phyloP scores from a whole-genome alignment of 2,113 vertebrate species.

The Microtus pennsylvanicus region DNA sequence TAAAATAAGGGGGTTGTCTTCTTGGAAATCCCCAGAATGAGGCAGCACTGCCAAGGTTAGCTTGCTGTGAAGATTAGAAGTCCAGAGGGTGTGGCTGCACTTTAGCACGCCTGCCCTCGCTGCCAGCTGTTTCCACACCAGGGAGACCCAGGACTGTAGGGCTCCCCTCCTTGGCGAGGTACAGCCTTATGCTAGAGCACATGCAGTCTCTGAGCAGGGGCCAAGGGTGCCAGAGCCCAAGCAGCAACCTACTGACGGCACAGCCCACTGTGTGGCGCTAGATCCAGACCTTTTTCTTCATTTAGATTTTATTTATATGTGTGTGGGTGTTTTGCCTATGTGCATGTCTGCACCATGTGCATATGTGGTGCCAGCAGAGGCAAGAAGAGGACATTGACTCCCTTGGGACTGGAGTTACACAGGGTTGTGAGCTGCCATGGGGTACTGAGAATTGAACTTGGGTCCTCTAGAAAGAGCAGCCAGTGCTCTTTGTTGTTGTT shows the following conservation, averaged over 20 bases:
- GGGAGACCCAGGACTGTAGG: neutral
- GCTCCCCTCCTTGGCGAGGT: neutral
- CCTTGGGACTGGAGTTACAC: neutral
- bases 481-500: neutral
- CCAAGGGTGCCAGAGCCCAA: too few species aligned
- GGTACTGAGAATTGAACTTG: neutral
- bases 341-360: neutral
- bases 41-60: neutral
- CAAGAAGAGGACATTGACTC: neutral
- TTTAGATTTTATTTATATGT: neutral
- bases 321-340: neutral
- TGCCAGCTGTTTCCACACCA: neutral
- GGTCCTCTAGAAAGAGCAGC: neutral
- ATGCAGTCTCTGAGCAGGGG: neutral
- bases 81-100: neutral
- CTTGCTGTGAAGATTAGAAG: neutral
- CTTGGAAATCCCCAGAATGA: neutral
- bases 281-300: too few species aligned
- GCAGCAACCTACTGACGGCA: neutral
- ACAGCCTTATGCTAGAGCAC: rapidly evolving
- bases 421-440: neutral
- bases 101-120: neutral
- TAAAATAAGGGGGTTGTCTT: neutral
- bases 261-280: rapidly evolving
- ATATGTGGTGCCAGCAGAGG: neutral